phyloP scores from a whole-genome alignment of 2,113 vertebrate genomes.

The Tupaia tana region DNA sequence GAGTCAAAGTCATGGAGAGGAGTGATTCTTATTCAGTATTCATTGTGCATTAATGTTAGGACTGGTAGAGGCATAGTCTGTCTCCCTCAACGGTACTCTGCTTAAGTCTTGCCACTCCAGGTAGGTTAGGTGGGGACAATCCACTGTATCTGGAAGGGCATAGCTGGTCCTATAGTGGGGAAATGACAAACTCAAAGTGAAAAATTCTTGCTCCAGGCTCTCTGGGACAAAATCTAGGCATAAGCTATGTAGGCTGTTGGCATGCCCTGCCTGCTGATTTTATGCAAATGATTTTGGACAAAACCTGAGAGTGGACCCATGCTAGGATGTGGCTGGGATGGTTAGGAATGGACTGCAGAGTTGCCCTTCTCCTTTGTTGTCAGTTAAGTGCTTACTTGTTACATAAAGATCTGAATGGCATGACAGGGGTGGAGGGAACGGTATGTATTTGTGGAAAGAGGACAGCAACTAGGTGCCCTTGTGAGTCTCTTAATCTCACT shows the following conservation, averaged over 20 bases:
- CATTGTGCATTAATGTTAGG: neutral
- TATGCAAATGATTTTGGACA: neutral
- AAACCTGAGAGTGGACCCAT: neutral
- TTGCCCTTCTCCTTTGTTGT: neutral
- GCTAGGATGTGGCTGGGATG: neutral
- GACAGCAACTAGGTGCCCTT: neutral
- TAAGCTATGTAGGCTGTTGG: neutral
- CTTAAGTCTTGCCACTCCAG: neutral
- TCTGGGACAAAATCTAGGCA: neutral
- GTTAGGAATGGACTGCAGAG: neutral
- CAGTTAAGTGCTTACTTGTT: neutral
- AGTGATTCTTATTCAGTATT: slow-evolving; percentile 16
- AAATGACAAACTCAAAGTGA: neutral
- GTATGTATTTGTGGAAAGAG: neutral
- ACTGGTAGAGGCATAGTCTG: neutral
- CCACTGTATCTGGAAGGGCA: neutral
- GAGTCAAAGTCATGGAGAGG: neutral
- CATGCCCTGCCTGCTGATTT: neutral
- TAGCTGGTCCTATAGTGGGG: neutral
- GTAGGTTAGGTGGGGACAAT: neutral
- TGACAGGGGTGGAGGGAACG: neutral
- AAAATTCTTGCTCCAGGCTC: neutral
- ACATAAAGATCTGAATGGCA: neutral
- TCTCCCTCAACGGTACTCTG: neutral
- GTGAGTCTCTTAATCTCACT: neutral